phyloP scores from a whole-genome alignment of 2,888 invertebrate species.

The Cancer borealis region DNA sequence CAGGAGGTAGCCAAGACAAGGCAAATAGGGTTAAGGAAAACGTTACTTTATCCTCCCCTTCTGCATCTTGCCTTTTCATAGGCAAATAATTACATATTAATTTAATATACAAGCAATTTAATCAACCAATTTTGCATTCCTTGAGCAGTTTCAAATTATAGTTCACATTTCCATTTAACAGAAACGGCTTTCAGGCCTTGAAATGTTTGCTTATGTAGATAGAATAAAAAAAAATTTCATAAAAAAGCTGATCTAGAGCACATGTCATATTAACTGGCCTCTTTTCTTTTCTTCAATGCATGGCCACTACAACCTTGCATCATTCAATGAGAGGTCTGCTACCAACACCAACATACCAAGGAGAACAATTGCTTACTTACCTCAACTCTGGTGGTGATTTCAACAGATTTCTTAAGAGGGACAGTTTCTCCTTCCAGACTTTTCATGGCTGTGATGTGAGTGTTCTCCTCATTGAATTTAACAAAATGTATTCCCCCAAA shows the following conservation, averaged over 20 bases:
- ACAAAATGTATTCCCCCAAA: conserved; percentile 94
- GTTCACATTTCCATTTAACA: too few species aligned
- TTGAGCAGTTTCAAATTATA: too few species aligned
- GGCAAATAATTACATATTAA: not conserved
- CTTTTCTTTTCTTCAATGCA: not conserved
- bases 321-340: not conserved
- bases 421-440: conserved; percentile 89
- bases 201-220: not conserved
- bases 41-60: too few species aligned
- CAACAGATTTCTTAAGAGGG: conserved; percentile 85
- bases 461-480: conserved; percentile 84
- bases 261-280: not conserved
- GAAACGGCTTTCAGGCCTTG: not conserved
- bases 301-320: not conserved
- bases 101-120: not conserved
- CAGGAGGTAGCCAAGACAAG: too few species aligned
- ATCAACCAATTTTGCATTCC: too few species aligned
- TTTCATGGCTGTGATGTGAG: conserved; percentile 86
- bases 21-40: too few species aligned
- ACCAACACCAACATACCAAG: not conserved
- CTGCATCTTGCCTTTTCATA: too few species aligned
- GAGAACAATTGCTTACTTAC: conserved; percentile 43
- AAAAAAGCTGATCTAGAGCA: not conserved
- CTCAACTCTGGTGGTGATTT: conserved; percentile 89
- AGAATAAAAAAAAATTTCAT: not conserved